phyloP scores from a whole-genome alignment of 2,113 vertebrate genomes.

The Perca schrenkii region DNA sequence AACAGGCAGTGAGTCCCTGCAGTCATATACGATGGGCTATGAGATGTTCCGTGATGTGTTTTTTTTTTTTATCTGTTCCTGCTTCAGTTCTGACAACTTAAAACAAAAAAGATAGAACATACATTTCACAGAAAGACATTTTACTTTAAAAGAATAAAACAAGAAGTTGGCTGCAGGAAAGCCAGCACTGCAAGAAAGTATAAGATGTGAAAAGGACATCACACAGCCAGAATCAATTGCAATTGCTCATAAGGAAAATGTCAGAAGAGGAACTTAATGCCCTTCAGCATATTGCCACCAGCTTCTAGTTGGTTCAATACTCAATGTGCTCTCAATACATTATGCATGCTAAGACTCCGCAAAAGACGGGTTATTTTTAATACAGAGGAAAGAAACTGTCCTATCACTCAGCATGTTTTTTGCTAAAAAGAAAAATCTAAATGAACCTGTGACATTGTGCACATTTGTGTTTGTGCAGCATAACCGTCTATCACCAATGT shows the following conservation, averaged over 20 bases:
- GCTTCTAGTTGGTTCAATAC: neutral
- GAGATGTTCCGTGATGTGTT: neutral
- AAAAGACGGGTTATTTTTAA: neutral
- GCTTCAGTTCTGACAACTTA: neutral
- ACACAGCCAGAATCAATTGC: slow-evolving; percentile 2
- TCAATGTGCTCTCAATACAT: neutral
- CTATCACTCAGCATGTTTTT: neutral
- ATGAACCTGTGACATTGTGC: neutral
- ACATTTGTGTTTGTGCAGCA: neutral
- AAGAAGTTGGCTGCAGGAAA: neutral
- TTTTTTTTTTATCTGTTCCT: neutral
- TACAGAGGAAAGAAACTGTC: neutral
- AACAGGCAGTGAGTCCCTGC: neutral
- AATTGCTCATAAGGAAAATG: slow-evolving; percentile 9
- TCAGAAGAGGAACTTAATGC: slow-evolving; percentile 19
- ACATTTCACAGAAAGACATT: neutral
- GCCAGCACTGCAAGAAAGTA: neutral
- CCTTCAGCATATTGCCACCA: neutral
- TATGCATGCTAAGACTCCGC: neutral
- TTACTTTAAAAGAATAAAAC: neutral
- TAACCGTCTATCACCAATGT: no score
- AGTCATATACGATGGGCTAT: neutral
- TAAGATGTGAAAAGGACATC: slow-evolving; percentile 22
- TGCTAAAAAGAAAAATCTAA: neutral
- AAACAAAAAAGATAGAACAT: neutral